Evolutionary conservation across 2,113 vertebrate genomes (phyloP).

Genomic region (Micronycteris hirsuta): DNA sequence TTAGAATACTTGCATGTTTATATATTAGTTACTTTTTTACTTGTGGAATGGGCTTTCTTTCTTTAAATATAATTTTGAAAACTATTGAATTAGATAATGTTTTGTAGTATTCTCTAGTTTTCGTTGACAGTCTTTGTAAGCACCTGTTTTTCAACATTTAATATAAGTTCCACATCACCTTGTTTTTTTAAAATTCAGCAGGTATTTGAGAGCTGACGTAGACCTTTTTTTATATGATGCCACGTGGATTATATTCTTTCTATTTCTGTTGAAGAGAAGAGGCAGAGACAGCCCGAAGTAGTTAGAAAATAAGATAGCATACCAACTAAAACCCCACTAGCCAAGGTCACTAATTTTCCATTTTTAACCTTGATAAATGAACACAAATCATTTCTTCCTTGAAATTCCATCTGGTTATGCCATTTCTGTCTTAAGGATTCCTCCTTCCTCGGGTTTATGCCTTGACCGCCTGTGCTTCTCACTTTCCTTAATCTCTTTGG

Average conservation of each 20-base stretch:
- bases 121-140: background rate
- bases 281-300: background rate
- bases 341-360: background rate
- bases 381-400: background rate
- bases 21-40: background rate
- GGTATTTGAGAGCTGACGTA: background rate
- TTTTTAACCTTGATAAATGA: conserved; percentile 4
- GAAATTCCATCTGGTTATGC: background rate
- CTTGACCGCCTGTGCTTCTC: background rate
- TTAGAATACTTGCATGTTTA: background rate
- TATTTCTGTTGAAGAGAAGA: conserved; percentile 17
- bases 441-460: conserved; percentile 4
- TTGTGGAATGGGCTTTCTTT: background rate
- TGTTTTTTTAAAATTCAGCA: background rate
- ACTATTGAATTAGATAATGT: background rate
- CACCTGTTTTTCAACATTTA: background rate
- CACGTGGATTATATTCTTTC: background rate
- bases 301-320: background rate
- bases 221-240: background rate
- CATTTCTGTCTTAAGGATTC: background rate
- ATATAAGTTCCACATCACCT: background rate
- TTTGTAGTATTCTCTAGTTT: background rate
- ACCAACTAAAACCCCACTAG: background rate
- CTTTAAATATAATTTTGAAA: conserved; percentile 2
- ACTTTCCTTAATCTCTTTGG: background rate